Evolutionary conservation across 2,797 vertebrate species (phyloP), one percentile per base, ranked within the genome.

Genomic region (Lemur catta): DNA sequence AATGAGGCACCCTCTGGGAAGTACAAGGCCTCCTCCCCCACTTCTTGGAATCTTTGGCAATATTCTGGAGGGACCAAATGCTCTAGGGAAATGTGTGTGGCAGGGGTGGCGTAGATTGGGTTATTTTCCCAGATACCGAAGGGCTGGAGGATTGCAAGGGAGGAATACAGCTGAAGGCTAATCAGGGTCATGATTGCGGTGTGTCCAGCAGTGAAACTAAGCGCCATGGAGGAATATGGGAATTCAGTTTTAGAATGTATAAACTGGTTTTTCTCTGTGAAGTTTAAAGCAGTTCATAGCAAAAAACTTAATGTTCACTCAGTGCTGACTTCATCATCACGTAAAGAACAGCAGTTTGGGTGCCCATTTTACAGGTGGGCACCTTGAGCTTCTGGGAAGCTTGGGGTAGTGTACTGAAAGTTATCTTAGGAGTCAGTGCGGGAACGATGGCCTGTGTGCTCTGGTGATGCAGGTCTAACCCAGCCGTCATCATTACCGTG

Each of bases 401-500:
- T 38, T 14, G 4, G 26, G 17, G 52, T 18, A 10, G 20, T 3
- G 2, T 30, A 35, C 28, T 75, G 57, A 38, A 74, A 15, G 20
- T 65, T 10, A 41, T 17, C 20, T 46, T 35, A 41, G 20, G 28
- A 41, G 35, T 20, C 59, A 28, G 43, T 7, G 63, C 2, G 2
- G 52, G 89, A 35, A n/a, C 14, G 6, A 11, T 1, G 1, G 4
- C 0, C 15, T 20, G 10, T 12, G 12, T 2, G 15, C 50, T 13
- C 35, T 2, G 2, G 12, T 10, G 35, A 52, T 4, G 1, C 13
- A 26, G 24, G 43, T 41, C 28, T 26, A 13, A 35, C 12, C n/a
- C 33, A 30, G 55, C 18, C 1, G 2, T 35, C 24, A 4, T 43
- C 7, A 35, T 18, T 3, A 4, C 28, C 7, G 1, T 13, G 43